phyloP scores from a whole-genome alignment of 2,888 invertebrate species.

The Sphecodes monilicornis region DNA sequence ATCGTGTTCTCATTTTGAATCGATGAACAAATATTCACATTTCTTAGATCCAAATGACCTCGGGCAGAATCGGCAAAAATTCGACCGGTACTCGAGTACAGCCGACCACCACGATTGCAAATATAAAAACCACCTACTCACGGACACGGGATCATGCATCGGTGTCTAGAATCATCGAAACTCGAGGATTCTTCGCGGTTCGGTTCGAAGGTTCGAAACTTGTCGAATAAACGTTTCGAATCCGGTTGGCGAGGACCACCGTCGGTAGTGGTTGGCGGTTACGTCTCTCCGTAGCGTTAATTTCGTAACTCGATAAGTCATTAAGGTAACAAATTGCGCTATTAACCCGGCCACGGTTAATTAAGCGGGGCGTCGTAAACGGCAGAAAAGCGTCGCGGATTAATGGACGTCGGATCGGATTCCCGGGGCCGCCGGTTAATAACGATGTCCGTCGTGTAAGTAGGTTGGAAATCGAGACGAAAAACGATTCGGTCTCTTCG shows the following conservation, averaged over 20 bases:
- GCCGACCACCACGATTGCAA: background rate
- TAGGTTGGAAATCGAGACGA: conserved; percentile 61
- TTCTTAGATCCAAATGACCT: background rate
- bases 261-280: background rate
- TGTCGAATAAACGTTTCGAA: background rate
- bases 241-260: background rate
- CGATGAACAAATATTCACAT: background rate
- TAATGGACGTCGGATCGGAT: conserved; percentile 68
- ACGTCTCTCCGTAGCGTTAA: conserved; percentile 63
- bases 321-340: conserved; percentile 78
- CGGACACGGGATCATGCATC: rapidly evolving
- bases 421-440: conserved; percentile 52
- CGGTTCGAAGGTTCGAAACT: background rate
- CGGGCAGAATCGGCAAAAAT: background rate
- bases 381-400: conserved; percentile 71
- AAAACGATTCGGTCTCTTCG: conserved; percentile 46
- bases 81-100: background rate
- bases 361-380: conserved; percentile 76
- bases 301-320: conserved; percentile 78
- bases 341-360: conserved; percentile 77
- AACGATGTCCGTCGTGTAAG: conserved; percentile 60
- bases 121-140: background rate
- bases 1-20: too few species aligned
- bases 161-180: background rate
- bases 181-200: background rate